A percentile compares a stretch with the other conserved stretches of the same genome.
Evolutionary conservation across 1,140 invertebrate species (phyloP).

Genomic region (Cotesia chilonis): DNA sequence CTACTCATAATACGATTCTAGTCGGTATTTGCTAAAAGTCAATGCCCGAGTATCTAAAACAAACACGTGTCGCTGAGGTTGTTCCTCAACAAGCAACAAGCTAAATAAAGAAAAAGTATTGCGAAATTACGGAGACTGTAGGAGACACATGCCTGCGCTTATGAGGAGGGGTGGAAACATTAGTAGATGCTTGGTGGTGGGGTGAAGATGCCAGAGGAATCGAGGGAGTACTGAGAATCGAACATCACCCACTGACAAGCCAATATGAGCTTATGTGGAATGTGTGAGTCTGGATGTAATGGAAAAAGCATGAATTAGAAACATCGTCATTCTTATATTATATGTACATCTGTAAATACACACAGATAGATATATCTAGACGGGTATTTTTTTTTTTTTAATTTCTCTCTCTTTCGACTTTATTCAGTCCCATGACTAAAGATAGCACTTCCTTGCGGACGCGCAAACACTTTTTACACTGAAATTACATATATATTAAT

Average conservation of each 20-base stretch:
- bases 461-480: conserved; percentile 47
- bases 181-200: conserved; percentile 10
- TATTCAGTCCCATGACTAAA: conserved; percentile 46
- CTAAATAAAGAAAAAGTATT: conserved; percentile 38
- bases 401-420: conserved; percentile 8
- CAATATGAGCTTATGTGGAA: neutral
- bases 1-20: conserved; percentile 11
- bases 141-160: conserved; percentile 24
- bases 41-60: conserved; percentile 64
- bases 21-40: conserved; percentile 52
- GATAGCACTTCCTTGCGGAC: conserved; percentile 56
- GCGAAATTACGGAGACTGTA: conserved; percentile 26
- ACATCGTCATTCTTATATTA: neutral
- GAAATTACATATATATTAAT: conserved; percentile 46
- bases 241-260: conserved; percentile 5
- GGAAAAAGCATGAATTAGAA: conserved; percentile 14
- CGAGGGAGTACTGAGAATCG: conserved; percentile 15
- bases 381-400: neutral
- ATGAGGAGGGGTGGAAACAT: conserved; percentile 35
- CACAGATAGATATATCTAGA: neutral
- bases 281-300: neutral
- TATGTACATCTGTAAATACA: neutral
- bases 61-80: conserved; percentile 57
- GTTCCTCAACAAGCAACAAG: conserved; percentile 37
- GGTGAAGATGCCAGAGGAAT: conserved; percentile 19